Percentiles rank a stretch among this genome's conserved stretches.
These are phyloP conservation scores for Corella eumyota DNA, from an alignment of 23 tunicate species.

Conservation along the genomic window DNA sequence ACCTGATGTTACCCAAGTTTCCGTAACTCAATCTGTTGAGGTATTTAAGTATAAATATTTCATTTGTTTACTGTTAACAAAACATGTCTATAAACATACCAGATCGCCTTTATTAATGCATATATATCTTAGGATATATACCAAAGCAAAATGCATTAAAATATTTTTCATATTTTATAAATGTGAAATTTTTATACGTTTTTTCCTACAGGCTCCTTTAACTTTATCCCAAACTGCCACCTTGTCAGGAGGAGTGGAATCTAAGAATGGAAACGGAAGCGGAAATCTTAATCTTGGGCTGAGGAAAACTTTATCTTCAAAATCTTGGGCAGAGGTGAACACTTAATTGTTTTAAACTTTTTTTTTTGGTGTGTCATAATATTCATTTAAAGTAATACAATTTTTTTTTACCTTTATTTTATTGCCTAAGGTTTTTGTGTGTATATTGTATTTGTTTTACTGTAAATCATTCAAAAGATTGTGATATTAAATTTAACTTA, in stretches of 20 bases:
- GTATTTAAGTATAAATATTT: too few relatives aligned
- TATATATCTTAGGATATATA: too few relatives aligned
- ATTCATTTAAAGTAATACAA: too few relatives aligned
- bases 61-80: too few relatives aligned
- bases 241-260: conserved; percentile 51
- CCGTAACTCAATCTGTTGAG: conserved; percentile 50
- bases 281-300: conserved; percentile 40
- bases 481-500: background rate
- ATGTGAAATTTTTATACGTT: too few relatives aligned
- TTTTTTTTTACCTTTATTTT: too few relatives aligned
- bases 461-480: background rate
- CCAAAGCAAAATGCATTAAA: too few relatives aligned
- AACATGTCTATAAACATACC: too few relatives aligned
- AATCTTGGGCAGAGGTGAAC: conserved; percentile 84
- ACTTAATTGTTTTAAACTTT: background rate
- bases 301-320: conserved; percentile 19
- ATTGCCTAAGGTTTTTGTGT: too few relatives aligned
- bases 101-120: too few relatives aligned
- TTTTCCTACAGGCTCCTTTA: conserved; percentile 78
- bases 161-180: too few relatives aligned
- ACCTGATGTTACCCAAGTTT: conserved; percentile 63
- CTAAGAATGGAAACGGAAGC: conserved; percentile 82
- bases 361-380: too few relatives aligned
- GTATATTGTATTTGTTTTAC: background rate
- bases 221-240: conserved; percentile 68